Conservation (phyloP, 2,797 vertebrate genomes). For the Lacerta bilineata region DNA sequence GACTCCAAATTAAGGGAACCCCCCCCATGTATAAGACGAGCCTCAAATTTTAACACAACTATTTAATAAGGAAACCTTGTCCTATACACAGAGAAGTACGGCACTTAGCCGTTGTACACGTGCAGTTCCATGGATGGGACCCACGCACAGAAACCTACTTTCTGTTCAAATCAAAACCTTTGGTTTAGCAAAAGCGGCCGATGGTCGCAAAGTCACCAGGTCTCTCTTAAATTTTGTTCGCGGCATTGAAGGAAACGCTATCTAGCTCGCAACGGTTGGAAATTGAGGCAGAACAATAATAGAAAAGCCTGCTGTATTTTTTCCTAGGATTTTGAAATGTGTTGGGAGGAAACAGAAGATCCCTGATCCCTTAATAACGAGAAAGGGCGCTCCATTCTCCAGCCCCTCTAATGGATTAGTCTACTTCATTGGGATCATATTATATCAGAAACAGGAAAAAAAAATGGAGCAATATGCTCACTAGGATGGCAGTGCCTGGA, state of each 20-base stretch:
- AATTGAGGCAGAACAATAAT: neutral
- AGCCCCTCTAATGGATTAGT: neutral
- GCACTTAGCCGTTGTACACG: neutral
- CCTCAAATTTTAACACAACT: no score
- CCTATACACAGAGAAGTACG: no score
- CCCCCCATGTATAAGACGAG: no score
- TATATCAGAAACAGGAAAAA: neutral
- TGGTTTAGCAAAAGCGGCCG: no score
- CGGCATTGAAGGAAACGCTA: neutral
- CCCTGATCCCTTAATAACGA: accelerated
- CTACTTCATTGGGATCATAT: neutral
- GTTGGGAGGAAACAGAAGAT: neutral
- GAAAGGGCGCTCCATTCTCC: neutral
- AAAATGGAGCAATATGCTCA: neutral
- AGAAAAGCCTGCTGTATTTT: neutral
- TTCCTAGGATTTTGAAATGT: neutral
- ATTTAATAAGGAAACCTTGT: no score
- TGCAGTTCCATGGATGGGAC: neutral
- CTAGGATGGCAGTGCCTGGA: neutral
- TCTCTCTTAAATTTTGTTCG: neutral
- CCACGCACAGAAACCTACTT: neutral
- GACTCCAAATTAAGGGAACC: no score
- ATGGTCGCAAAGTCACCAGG: neutral
- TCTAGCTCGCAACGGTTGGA: neutral
- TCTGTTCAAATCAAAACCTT: neutral